Evolutionary conservation across 1,140 invertebrate genomes (phyloP), one percentile per base, ranked within the genome.

Genomic region (Phymastichus coffea): DNA sequence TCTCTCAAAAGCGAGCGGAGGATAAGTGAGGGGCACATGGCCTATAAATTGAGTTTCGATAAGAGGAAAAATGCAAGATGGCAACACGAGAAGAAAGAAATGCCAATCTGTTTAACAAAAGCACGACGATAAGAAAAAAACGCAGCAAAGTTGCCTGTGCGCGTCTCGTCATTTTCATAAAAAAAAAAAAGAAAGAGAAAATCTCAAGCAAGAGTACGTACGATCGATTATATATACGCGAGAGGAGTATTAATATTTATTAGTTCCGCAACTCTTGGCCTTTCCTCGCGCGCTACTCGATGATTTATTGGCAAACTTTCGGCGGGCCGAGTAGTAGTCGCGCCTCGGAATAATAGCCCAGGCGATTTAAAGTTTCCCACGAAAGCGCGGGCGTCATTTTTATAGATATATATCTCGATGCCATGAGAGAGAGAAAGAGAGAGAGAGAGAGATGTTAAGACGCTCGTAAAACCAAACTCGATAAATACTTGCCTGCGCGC

Each of bases 191-290:
- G 15, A 41, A 19, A 41, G 23, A 48, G 46, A 22, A 33, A 17
- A 20, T 63, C 22, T 43, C 61, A 44, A 41, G 46, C 46, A 55
- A 35, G 48, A 66, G 60, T 59, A 57, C 52, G 52, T 48, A 14
- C 57, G 53, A 66, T 63, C 64, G 57, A 64, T 44, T 59, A 35
- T 25, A 25, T 12, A 14, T n/a, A 14, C 7, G 22, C 14, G 22
- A n/a, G 12, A 7, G 17, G 43, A 26, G 57, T 60, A 64, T 64
- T 64, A 64, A 64, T 64, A 64, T 64, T 64, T 64, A 64, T 64
- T 64, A 64, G 62, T 64, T 64, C 37, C 58, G 51, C 58, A 61
- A 61, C 44, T 61, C 44, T 53, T 59, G 57, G 48, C 33, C 57
- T 53, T 59, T 59, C 51, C 46, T 55, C 51, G 30, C 30, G 28